Evolutionary conservation across 2,797 vertebrate genomes (phyloP), one percentile per base, ranked within the genome.

Genomic region (Tokudaia muenninki): DNA sequence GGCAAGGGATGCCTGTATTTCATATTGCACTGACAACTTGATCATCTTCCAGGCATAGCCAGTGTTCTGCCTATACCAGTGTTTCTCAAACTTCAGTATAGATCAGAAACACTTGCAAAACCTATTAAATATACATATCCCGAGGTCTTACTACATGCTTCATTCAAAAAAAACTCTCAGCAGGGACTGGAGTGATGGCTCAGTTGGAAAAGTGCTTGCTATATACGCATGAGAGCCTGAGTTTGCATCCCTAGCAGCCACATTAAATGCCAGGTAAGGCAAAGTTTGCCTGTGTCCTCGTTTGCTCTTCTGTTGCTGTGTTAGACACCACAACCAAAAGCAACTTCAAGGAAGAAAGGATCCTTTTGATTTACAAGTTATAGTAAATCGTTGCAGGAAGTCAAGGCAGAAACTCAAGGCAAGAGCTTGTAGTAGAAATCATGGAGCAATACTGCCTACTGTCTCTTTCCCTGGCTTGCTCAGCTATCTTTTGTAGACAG

Each of bases 21-120:
- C 86, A 79, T 50, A 92, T 93, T 79, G 86, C 47, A 93, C 17
- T 86, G 72, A 88, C 81, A 92, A 86, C n/a, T 94, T 89, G n/a
- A 88, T 90, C 61, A 88, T 74, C 50, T n/a, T 95, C 89, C 70
- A 89, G 74, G 77, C 55, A 47, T 50, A 91, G 31, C 47, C 74
- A 95, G 82, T 91, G 29, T 86, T 94, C 70, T 79, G 19, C 50
- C 61, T 91, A 81, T 2, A 94, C 11, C n/a, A 92, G 14, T 34
- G 67, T 47, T 72, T 96, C 79, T 92, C 81, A 92, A 95, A 92
- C 50, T 92, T 67, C 16, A 2, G 10, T 57, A 31, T 75, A 89
- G n/a, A 14, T 77, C n/a, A 87, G 67, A 94, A 94, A 75, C 24
- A 87, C 29, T 79, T 80, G 44, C 80, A 80, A 3, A 97, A 14